Base-by-base conservation (phyloP, 2,888 invertebrate species). In the Parnassius apollo region DNA sequence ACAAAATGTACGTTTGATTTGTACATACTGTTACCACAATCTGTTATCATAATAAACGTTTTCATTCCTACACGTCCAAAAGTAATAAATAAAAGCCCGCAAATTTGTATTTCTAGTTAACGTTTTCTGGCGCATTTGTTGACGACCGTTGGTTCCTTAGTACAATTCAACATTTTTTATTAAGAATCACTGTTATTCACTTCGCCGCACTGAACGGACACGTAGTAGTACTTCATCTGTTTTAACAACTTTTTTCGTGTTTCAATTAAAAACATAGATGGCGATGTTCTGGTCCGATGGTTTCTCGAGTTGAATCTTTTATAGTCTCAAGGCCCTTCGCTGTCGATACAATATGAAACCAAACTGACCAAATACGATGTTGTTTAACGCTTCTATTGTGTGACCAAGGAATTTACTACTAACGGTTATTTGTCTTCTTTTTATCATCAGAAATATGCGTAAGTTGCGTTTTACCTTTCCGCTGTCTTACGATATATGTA, bases 351-450 rank as follows among this genome's bases (percentile, higher is more conserved):
- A 63, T 55, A 57, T 50, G 46, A 59, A 45, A 46, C 45, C 54
- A 59, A 59, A 59, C 59, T 55, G 59, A 55, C 50, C 59, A 54
- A 58, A 58, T 12, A 59, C 62, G 57, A 9, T 50, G 53, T 45
- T 52, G 49, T 62, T 58, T 48, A 51, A 58, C 54, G 62, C 62
- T 46, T 55, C 53, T 51, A 58, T 59, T 63, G 59, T 59, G 13
- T 49, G 13, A 9, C 49, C 12, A 13, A 46, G 49, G 49, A 60
- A 49, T 60, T 60, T 54, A 18, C 53, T 22, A 42, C 49, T 61
- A 61, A 61, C 60, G 60, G 60, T 61, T 8, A 44, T 7, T 42
- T 53, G n/a, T 9, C 49, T 50, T 57, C 12, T 48, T 2, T 11
- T n/a, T n/a, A n/a, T n/a, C 13, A 8, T 48, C 22, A 25, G 25